Base-by-base conservation (phyloP, 92 coral and sea anemone genomes). In the Parazoanthus darwini region DNA sequence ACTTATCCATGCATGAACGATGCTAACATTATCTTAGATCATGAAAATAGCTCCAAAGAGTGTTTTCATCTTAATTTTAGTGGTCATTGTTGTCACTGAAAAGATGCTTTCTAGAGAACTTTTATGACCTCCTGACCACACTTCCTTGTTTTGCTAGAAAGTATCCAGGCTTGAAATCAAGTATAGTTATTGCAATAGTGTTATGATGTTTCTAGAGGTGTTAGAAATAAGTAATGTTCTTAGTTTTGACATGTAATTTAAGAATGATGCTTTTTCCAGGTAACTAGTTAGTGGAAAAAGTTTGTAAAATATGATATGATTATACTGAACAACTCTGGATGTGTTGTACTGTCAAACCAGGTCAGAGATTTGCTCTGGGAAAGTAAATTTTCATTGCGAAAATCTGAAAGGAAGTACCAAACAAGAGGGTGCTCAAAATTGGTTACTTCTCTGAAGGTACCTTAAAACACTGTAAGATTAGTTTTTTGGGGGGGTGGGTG, bases 1-100 rank as follows among this genome's bases (percentile, higher is more conserved):
- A 76, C 80, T 37, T 37, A 35, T 76, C n/a, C 80, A 76, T 76
- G 54, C 80, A 76, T 76, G 54, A 76, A 76, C 80, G 23, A 39
- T 76, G 54, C 46, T 76, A 6, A 76, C 25, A 16, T 7, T 76
- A 16, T 76, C 33, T 76, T 76, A 39, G 16, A 8, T 37, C 54
- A 18, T 18, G 51, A 76, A 76, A n/a, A 39, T 42, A 76, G 54
- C 80, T 76, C 80, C 80, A 76, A 39, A 76, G 54, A 76, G 80
- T 76, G 54, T 76, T 37, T 36, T 26, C 39, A 76, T 37, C 54
- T 76, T 39, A 39, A 76, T 76, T 76, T 76, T 76, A 76, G 79
- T 76, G 54, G 80, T 54, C 54, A 39, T 8, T 6, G 26, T 20
- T 6, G 26, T 20, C 80, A 74, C 79, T 74, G 48, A 74, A 37